phyloP scores from a whole-genome alignment of 2,797 vertebrate species.

The Squalus acanthias region DNA sequence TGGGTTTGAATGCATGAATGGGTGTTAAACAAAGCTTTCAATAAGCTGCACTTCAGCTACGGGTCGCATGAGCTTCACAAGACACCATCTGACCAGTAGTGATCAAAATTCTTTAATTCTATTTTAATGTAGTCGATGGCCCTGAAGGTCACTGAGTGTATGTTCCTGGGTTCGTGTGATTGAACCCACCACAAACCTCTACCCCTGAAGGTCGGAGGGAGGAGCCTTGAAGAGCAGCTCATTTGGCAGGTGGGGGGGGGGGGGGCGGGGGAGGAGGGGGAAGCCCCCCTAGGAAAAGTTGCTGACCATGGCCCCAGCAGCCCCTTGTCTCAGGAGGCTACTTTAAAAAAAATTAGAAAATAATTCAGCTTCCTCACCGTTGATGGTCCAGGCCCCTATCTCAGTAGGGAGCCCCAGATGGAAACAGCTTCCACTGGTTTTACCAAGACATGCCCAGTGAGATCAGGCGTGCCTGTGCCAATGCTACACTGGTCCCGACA shows the following conservation, averaged over 20 bases:
- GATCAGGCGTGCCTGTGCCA: neutral
- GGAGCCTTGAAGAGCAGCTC: neutral
- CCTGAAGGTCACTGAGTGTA: neutral
- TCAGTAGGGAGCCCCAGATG: neutral
- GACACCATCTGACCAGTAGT: neutral
- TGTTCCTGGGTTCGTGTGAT: neutral
- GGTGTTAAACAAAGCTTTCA: neutral
- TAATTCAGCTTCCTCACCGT: neutral
- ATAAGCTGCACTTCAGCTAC: neutral
- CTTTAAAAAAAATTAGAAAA: neutral
- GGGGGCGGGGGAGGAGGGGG: neutral
- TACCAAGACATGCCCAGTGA: neutral
- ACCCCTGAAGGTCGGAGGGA: neutral
- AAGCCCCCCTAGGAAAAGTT: neutral
- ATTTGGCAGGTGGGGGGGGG: too few relatives aligned
- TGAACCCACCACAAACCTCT: neutral
- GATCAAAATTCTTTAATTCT: neutral
- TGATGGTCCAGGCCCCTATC: neutral
- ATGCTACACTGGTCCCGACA: neutral
- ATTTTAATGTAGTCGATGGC: neutral
- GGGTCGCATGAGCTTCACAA: neutral
- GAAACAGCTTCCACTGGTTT: neutral
- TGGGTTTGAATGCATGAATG: neutral
- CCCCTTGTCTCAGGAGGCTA: neutral
- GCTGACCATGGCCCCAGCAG: neutral